phyloP scores from a whole-genome alignment of 2,888 invertebrate species.

The Leptopilina myrica region DNA sequence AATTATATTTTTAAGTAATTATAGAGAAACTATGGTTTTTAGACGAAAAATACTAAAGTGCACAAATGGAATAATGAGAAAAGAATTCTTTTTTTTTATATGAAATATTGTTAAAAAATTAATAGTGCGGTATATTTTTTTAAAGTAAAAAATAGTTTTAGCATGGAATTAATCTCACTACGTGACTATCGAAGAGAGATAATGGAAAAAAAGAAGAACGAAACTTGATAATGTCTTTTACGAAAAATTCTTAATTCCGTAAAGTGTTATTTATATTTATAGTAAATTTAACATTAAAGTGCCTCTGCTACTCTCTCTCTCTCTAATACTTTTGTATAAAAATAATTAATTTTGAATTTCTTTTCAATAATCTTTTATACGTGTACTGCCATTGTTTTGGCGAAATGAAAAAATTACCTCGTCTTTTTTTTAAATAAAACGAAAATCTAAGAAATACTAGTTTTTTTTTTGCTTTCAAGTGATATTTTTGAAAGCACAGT shows the following conservation, averaged over 20 bases:
- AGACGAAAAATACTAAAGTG: neutral
- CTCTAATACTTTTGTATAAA: conserved; percentile 23
- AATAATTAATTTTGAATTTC: conserved; percentile 36
- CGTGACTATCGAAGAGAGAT: neutral
- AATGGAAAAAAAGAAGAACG: neutral
- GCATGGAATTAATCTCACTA: neutral
- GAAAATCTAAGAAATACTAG: conserved; percentile 1
- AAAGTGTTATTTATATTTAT: neutral
- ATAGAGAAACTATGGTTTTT: neutral
- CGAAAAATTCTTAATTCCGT: conserved; percentile 6
- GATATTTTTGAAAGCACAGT: conserved; percentile 3
- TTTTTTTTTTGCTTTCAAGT: neutral
- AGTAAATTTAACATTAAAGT: neutral
- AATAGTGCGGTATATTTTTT: neutral
- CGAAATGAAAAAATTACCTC: conserved; percentile 7
- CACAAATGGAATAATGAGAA: neutral
- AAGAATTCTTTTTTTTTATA: neutral
- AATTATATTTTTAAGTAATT: neutral
- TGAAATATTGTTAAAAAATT: too few relatives aligned
- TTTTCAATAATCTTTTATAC: neutral
- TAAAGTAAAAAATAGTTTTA: neutral
- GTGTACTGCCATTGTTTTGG: conserved; percentile 10
- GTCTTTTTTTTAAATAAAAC: neutral
- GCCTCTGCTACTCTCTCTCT: conserved; percentile 11
- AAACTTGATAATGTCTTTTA: neutral